Base-by-base conservation (phyloP, 2,888 invertebrate species). In the Linyphia triangularis region DNA sequence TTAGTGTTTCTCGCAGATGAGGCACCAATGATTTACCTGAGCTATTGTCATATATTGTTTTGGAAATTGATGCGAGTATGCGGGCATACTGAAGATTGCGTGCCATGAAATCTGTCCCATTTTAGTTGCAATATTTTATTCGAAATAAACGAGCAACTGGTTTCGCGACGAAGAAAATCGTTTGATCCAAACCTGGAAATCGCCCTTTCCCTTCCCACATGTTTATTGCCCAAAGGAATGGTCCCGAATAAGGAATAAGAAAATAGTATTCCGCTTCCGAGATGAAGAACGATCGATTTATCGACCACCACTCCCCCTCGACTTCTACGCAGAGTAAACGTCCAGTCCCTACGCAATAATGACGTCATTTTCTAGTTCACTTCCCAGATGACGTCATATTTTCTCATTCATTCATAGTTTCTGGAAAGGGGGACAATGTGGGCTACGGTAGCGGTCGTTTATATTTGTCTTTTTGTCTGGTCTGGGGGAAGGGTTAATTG, bases 351-450 rank as follows among this genome's bases (percentile, higher is more conserved):
- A 88, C 86, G 86, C 69, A 57, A 65, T 33, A 26, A 40, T 88
- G 86, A 88, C 86, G 86, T 88, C 86, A 81, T 72, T 72, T 73
- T 59, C 51, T 61, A 70, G 82, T 63, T 63, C 61, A 82, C 37
- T 40, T 72, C 70, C n/a, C 72, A 19, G 26, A 72, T 82, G 82
- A 82, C 82, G 82, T 82, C 57, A 72, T 43, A 26, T 10, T 57
- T 63, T 33, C 72, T 72, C 82, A 70, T 82, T 82, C 82, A 82
- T 82, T 81, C 81, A 67, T 81, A 37, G 63, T 63, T 77, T 77
- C 37, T 33, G 7, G 24, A 43, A 40, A 73, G 13, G 13, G 33
- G 26, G 26, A 43, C n/a, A 7, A 43, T 10, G 16, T 10, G 10
- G 69, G 69, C 65, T 65, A 30, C 61, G 22, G 24, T 16, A 63